Conservation (phyloP, 1,140 invertebrate species). For the Brachionus asplanchnoidis region DNA sequence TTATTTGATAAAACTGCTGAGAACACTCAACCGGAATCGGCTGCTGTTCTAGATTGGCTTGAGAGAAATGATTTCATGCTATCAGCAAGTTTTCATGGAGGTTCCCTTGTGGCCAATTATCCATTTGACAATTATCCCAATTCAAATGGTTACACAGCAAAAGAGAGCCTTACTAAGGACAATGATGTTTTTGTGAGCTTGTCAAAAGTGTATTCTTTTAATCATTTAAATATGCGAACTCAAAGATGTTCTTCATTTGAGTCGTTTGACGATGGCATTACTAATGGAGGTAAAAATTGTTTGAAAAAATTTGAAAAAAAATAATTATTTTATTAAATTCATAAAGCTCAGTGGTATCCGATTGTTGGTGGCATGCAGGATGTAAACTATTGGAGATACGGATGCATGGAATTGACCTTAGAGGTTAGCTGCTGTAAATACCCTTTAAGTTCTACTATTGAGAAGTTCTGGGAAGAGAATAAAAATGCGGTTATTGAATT, state of each 20-base stretch:
- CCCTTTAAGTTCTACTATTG: conserved; percentile 59
- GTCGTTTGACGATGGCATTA: conserved; percentile 5
- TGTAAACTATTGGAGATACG: conserved; percentile 94
- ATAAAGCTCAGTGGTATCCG: conserved; percentile 26
- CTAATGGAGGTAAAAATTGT: conserved; percentile 26
- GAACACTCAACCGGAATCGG: conserved; percentile 73
- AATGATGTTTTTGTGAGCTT: conserved; percentile 13
- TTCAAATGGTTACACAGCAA: background rate
- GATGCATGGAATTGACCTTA: conserved; percentile 94
- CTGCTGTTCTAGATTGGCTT: conserved; percentile 86
- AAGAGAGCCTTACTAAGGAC: background rate
- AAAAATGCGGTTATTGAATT: conserved; percentile 18
- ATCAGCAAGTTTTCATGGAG: conserved; percentile 92
- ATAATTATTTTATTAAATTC: background rate
- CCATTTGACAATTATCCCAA: conserved; percentile 56
- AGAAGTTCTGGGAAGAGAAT: background rate
- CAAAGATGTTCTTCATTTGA: background rate
- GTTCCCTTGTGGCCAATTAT: conserved; percentile 83
- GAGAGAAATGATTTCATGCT: conserved; percentile 79
- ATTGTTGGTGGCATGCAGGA: conserved; percentile 81
- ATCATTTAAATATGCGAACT: conserved; percentile 21
- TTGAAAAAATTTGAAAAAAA: background rate
- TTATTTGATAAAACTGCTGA: background rate
- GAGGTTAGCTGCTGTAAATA: conserved; percentile 96
- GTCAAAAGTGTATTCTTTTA: conserved; percentile 12